A percentile compares a stretch with the other conserved stretches of the same genome.
These are phyloP conservation scores for Myotis vivesi DNA, from an alignment of 2,797 vertebrate genomes.

Conservation along the genomic window DNA sequence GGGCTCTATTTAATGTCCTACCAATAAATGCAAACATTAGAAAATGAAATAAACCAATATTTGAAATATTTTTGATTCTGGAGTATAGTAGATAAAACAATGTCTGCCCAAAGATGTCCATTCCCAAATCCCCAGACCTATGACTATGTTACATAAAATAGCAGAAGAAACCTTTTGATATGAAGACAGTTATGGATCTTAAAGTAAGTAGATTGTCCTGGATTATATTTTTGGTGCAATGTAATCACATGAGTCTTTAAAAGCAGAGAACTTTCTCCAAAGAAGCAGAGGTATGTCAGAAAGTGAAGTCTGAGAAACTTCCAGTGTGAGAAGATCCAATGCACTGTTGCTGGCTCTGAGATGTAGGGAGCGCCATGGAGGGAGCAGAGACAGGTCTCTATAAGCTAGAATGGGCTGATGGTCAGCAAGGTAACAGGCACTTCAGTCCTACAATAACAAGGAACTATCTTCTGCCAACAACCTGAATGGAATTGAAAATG, in stretches of 20 bases:
- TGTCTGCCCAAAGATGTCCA: background rate
- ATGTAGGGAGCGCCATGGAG: fast-evolving
- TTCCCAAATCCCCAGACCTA: background rate
- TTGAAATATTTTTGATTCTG: background rate
- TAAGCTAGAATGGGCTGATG: background rate
- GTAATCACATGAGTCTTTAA: background rate
- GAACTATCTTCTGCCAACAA: background rate
- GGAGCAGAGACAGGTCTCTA: background rate
- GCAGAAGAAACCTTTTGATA: background rate
- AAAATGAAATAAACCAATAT: background rate
- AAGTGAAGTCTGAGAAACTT: background rate
- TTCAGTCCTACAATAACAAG: background rate
- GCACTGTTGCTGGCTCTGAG: background rate
- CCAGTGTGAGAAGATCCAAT: background rate
- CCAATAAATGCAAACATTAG: background rate
- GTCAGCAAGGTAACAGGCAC: background rate
- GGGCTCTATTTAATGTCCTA: background rate
- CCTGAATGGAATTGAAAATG: background rate
- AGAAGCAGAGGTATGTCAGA: background rate
- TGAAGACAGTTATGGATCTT: background rate
- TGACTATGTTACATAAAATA: background rate
- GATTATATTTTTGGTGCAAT: background rate
- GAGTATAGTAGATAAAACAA: background rate
- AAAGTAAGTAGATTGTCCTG: background rate
- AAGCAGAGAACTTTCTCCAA: background rate